Percentiles rank a stretch among this genome's conserved stretches.
Evolutionary conservation across 2,113 vertebrate species (phyloP).

Genomic region (Hirundichthys speculiger): DNA sequence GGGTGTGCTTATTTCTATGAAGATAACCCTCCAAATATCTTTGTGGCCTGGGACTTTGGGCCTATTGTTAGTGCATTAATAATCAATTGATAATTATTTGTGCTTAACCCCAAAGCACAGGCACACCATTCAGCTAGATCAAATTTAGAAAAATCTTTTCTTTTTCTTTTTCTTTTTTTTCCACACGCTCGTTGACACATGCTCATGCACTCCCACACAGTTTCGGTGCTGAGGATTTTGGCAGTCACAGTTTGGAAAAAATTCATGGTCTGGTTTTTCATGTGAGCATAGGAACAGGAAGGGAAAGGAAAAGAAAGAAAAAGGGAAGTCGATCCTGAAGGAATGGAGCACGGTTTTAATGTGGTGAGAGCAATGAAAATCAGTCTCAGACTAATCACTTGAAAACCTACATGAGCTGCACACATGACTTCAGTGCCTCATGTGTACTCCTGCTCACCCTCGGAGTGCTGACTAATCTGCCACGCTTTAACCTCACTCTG

Average conservation of each 20-base stretch:
- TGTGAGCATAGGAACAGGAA: constrained; percentile 35
- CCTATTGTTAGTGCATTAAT: constrained; percentile 79
- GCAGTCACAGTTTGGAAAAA: constrained; percentile 36
- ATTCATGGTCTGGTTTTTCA: constrained; percentile 34
- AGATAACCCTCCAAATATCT: constrained; percentile 64
- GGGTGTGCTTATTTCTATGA: constrained; percentile 45
- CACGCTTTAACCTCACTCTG: constrained; percentile 57
- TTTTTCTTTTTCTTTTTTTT: constrained; percentile 22
- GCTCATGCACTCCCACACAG: constrained; percentile 30
- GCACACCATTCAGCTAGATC: constrained; percentile 56
- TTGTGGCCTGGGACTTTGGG: constrained; percentile 59
- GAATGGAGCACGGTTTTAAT: constrained; percentile 42
- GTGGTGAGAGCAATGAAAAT: constrained; percentile 75
- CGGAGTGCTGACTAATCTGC: constrained; percentile 58
- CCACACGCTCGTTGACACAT: constrained; percentile 24
- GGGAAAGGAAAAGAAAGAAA: constrained; percentile 25
- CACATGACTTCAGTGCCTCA: constrained; percentile 73
- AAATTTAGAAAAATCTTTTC: constrained; percentile 54
- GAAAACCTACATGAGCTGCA: constrained; percentile 73
- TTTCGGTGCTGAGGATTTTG: constrained; percentile 42
- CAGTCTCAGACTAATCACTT: constrained; percentile 75
- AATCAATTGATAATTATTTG: constrained; percentile 77
- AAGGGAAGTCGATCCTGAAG: constrained; percentile 34
- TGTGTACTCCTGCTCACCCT: constrained; percentile 59
- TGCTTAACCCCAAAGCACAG: constrained; percentile 59